Conservation (phyloP, 2,113 vertebrate species). For the Indicator maculatus region DNA sequence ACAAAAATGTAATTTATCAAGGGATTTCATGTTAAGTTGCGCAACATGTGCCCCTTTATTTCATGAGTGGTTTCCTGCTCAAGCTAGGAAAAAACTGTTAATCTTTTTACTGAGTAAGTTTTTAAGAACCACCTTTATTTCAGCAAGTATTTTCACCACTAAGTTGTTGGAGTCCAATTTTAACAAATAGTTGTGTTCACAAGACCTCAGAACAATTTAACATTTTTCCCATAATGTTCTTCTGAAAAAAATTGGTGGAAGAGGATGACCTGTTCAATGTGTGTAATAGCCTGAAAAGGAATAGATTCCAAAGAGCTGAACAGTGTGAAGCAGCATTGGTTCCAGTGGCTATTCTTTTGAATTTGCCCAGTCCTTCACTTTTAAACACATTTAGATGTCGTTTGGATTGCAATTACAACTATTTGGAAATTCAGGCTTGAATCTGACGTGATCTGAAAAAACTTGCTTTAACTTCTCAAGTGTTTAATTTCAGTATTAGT, state of each 20-base stretch:
- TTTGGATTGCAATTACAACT: neutral
- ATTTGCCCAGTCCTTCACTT: neutral
- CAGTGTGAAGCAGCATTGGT: neutral
- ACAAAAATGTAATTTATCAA: neutral
- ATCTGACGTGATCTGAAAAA: neutral
- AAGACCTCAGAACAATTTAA: neutral
- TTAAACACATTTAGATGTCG: neutral
- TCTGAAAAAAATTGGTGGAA: neutral
- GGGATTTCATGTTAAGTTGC: neutral
- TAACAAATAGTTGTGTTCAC: neutral
- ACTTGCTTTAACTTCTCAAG: neutral
- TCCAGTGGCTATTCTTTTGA: neutral
- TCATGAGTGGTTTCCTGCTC: neutral
- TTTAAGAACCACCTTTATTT: neutral
- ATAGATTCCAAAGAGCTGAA: neutral
- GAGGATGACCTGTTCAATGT: neutral
- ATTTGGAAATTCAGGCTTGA: neutral
- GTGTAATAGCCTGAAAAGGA: neutral
- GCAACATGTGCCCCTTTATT: rapidly evolving
- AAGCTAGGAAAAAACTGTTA: neutral
- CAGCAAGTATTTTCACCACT: neutral
- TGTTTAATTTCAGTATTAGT: neutral
- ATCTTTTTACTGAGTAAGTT: neutral
- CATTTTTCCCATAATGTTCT: neutral
- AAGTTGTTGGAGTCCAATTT: neutral